Base-by-base conservation (phyloP, 2,113 vertebrate genomes). In the Leptobrachium leishanense region DNA sequence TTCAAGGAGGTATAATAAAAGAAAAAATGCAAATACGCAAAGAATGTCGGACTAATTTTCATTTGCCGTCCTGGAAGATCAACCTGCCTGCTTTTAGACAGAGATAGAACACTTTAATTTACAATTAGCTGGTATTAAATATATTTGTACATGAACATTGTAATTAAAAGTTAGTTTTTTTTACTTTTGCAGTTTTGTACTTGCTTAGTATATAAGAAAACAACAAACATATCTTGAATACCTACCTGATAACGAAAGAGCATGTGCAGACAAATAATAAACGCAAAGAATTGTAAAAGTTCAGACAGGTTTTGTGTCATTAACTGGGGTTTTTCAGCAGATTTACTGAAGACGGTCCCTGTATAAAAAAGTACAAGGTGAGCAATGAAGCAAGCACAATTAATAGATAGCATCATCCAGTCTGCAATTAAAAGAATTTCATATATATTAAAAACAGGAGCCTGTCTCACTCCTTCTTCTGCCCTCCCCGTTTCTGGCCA, bases 131-230 rank as follows among this genome's bases (percentile, higher is more conserved):
- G 2, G 67, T 70, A 63, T 77, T 70, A 40, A 62, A 69, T 77
- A 57, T 76, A 70, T 77, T 77, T 77, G 76, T 43, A 77, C 11
- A 40, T 63, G 31, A 77, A 69, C 10, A 40, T 77, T 70, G 10
- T 69, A 69, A 69, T 77, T 69, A 69, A 77, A 70, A 39, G 75
- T 77, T 77, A 31, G 20, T 31, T 31, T 31, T 31, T 31, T 31
- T 31, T 31, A 31, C 41, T 62, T 62, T 69, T 46, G 66, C 57
- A 55, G 68, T 57, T 68, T 54, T 54, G 66, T 42, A 62, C 55
- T 55, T 76, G 65, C 65, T 54, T 68, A 76, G 68, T 55, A 68
- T 76, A n/a, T 31, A 31, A 31, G 20, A 31, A 0, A 31, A 67
- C 42, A 55, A 76, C 55, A 76, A 76, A 43, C 67, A 43, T 42